Conservation (phyloP, 2,797 vertebrate genomes). For the Pangasius macronema region DNA sequence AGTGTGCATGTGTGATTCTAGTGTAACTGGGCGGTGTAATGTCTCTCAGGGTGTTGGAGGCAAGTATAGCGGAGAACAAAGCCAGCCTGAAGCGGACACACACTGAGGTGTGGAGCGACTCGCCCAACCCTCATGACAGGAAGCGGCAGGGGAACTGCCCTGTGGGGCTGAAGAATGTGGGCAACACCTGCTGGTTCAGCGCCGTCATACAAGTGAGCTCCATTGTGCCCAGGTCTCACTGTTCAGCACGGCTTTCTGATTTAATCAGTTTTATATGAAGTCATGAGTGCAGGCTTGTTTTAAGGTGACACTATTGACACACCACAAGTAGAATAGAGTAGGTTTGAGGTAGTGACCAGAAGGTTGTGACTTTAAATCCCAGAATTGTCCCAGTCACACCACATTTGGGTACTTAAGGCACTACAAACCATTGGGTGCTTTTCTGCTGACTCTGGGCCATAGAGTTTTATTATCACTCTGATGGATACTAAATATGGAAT, state of each 20-base stretch:
- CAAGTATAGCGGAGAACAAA: slow-evolving; percentile 98
- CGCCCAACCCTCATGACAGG: slow-evolving; percentile 93
- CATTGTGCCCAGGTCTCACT: slow-evolving; percentile 8
- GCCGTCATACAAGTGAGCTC: slow-evolving; percentile 94
- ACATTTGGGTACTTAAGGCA: neutral
- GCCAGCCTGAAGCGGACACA: slow-evolving; percentile 92
- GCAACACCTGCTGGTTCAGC: slow-evolving; percentile 99
- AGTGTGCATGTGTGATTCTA: neutral
- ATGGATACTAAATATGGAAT: neutral
- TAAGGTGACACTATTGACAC: neutral
- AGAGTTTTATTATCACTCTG: too few species aligned
- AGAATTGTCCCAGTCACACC: neutral
- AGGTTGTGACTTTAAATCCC: neutral
- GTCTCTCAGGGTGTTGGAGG: slow-evolving; percentile 88
- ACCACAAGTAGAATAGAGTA: neutral
- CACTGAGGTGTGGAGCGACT: slow-evolving; percentile 95
- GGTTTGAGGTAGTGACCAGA: neutral
- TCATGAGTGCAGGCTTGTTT: neutral
- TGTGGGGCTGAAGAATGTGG: slow-evolving; percentile 96
- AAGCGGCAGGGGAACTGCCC: slow-evolving; percentile 92
- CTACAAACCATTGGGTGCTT: neutral
- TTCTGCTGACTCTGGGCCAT: neutral
- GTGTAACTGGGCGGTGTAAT: neutral
- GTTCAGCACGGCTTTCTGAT: neutral
- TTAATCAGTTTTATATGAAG: neutral